Percentiles rank a stretch among this genome's conserved stretches.
Evolutionary conservation across 2,113 vertebrate species (phyloP).

Genomic region (Cacatua alba): DNA sequence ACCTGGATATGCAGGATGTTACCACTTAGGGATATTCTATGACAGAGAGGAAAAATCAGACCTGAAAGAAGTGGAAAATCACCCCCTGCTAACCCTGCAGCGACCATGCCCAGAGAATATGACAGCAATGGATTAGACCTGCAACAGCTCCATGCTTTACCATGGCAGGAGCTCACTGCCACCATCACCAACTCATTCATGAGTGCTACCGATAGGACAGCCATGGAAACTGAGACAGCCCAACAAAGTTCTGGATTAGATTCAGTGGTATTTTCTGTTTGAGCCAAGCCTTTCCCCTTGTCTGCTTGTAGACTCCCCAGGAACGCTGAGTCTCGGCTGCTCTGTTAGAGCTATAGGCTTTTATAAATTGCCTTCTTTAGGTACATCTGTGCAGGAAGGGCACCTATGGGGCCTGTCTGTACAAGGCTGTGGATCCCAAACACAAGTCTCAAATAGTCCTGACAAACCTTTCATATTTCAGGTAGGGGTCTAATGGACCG

Average conservation of each 20-base stretch:
- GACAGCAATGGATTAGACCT: background rate
- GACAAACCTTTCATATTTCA: background rate
- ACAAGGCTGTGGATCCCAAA: background rate
- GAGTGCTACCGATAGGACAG: background rate
- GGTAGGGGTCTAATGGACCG: background rate
- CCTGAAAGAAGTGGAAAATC: background rate
- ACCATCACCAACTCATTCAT: background rate
- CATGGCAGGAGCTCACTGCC: accelerated
- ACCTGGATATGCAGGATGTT: background rate
- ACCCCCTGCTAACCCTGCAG: background rate
- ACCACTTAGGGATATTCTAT: background rate
- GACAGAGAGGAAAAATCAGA: background rate
- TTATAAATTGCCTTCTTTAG: background rate
- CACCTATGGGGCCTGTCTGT: background rate
- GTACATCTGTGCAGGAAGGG: background rate
- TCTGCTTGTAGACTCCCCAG: background rate
- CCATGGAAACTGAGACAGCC: background rate
- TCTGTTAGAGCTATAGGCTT: background rate
- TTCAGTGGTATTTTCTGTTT: background rate
- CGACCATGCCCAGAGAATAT: background rate
- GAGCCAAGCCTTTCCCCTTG: accelerated
- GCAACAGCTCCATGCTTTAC: background rate
- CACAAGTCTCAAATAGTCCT: background rate
- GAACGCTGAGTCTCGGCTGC: background rate
- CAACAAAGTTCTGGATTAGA: background rate